phyloP scores from a whole-genome alignment of 1,140 invertebrate species.

The Coptotermes formosanus region DNA sequence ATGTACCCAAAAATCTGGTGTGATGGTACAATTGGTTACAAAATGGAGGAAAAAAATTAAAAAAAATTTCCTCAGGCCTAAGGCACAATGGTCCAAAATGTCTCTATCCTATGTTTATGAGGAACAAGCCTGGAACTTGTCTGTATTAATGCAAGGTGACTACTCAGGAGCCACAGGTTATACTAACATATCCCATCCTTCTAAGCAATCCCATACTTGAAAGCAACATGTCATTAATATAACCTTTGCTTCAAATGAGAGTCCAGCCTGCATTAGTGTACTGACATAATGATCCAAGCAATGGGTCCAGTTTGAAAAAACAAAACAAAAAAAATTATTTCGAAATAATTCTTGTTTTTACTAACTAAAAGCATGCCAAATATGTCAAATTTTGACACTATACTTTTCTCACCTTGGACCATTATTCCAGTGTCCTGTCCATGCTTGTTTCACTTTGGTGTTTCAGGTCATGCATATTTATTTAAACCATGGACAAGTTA shows the following conservation, averaged over 20 bases:
- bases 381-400: not conserved
- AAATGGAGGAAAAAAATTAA: conserved; percentile 22
- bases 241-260: not conserved
- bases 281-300: conserved; percentile 6
- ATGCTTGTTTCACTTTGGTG: not conserved
- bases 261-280: not conserved
- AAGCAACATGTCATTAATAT: not conserved
- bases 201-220: not conserved
- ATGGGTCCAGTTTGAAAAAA: not conserved
- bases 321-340: not conserved
- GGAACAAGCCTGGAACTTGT: not conserved
- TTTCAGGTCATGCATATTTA: conserved; percentile 6
- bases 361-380: not conserved
- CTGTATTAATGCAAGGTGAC: not conserved
- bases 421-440: conserved; percentile 15
- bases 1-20: conserved; percentile 31
- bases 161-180: not conserved
- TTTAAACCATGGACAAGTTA: not conserved
- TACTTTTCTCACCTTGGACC: conserved; percentile 1
- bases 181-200: not conserved
- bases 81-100: conserved; percentile 24
- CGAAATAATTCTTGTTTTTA: not conserved
- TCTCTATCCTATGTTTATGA: not conserved
- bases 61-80: conserved; percentile 28
- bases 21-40: conserved; percentile 30